Percentiles rank a stretch among this genome's conserved stretches.
These are phyloP conservation scores for Enteromius fasciolatus DNA, from an alignment of 2,797 vertebrate species.

Conservation along the genomic window DNA sequence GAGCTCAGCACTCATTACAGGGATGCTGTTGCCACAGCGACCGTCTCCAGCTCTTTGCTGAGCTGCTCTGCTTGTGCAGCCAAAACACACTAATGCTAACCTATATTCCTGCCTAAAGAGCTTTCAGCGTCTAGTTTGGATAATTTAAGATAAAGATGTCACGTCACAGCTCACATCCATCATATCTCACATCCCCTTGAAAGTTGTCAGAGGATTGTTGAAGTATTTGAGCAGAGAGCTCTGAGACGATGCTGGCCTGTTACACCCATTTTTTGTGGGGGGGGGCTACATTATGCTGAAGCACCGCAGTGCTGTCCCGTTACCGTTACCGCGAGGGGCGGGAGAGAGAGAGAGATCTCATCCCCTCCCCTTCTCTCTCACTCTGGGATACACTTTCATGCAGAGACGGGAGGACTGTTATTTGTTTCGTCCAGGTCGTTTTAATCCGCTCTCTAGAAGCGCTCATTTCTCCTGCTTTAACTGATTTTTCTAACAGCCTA, in stretches of 20 bases:
- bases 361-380: slow-evolving; percentile 23
- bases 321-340: slow-evolving; percentile 23
- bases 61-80: slow-evolving; percentile 22
- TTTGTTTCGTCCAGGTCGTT: slow-evolving; percentile 18
- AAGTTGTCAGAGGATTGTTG: not conserved
- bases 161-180: not conserved
- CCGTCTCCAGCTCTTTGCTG: slow-evolving; percentile 44
- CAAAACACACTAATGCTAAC: slow-evolving; percentile 12
- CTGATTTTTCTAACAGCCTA: slow-evolving; percentile 6
- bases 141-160: not conserved
- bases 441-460: slow-evolving; percentile 2
- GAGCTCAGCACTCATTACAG: slow-evolving; percentile 43
- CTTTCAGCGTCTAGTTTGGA: not conserved
- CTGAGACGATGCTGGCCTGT: not conserved
- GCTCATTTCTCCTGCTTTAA: not conserved
- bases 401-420: slow-evolving; percentile 23
- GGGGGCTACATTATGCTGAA: slow-evolving; percentile 35
- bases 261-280: slow-evolving; percentile 11
- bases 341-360: not conserved
- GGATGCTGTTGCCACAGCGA: slow-evolving; percentile 48
- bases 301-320: slow-evolving; percentile 54
- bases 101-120: not conserved
- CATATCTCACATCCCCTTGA: not conserved
- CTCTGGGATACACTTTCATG: slow-evolving; percentile 30
- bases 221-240: not conserved